Conservation (phyloP, 2,113 vertebrate species). For the Isichthys henryi region DNA sequence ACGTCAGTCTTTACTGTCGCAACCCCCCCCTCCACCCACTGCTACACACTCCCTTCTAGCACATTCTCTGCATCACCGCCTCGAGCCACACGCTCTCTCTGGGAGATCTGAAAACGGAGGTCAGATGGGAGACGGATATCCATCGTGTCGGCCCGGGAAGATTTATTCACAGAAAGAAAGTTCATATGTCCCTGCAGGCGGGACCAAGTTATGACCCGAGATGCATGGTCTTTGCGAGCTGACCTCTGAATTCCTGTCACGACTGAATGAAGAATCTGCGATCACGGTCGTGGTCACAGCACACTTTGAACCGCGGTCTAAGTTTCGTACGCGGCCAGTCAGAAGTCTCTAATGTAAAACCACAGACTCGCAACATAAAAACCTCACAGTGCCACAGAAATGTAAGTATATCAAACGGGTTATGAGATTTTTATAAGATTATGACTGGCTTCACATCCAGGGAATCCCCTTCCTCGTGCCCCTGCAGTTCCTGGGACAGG, state of each 20-base stretch:
- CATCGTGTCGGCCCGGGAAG: neutral
- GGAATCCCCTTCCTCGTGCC: neutral
- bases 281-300: neutral
- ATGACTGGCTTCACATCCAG: neutral
- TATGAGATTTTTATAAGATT: neutral
- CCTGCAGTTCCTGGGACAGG: neutral
- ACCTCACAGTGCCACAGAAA: neutral
- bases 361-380: neutral
- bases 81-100: neutral
- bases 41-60: neutral
- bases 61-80: neutral
- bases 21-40: neutral
- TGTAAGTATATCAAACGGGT: neutral
- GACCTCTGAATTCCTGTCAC: neutral
- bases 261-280: neutral
- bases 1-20: neutral
- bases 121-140: neutral
- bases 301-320: neutral
- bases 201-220: neutral
- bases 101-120: neutral
- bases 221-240: neutral
- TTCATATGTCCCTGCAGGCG: neutral
- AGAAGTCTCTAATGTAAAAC: neutral
- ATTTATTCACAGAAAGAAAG: neutral
- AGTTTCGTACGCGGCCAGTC: neutral